Evolutionary conservation across 2,113 vertebrate species (phyloP), one percentile per base, ranked within the genome.

Genomic region (Lycocorax pyrrhopterus): DNA sequence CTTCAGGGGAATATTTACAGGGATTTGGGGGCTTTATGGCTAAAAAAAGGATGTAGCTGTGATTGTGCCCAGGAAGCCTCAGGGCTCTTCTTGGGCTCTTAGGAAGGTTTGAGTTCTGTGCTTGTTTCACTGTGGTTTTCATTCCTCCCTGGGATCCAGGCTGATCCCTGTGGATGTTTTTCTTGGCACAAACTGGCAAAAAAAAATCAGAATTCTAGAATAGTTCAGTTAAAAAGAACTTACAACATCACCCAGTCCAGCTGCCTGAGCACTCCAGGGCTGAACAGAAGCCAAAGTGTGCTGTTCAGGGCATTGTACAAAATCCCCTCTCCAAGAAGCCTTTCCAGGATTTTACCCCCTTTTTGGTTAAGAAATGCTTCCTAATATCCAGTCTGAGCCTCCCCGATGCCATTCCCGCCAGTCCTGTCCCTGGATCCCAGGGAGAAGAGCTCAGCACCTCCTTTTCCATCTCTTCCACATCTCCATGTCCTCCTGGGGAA

Each of bases 371-470:
- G 39, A 72, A 60, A 20, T 4, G 5, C 46, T 29, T 71, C 52
- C 44, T 11, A 2, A 12, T 0, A 16, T 10, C 68, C 21, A 13
- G 30, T 2, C 5, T 29, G 23, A 58, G 29, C 39, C 30, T 52
- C 15, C 25, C 32, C 32, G 26, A 3, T 0, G 8, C n/a, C 19
- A 3, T 74, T 47, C 26, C 58, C 21, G 8, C 1, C 3, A 0
- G 3, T 22, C 29, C 52, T 32, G 3, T 21, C 6, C 3, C n/a
- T 29, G 26, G 20, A 41, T 47, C 25, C 17, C 81, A 73, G 33
- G 74, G 12, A 64, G 52, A 46, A 35, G 46, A 43, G 8, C 22
- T 46, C 69, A 46, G 64, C 72, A 39, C 7, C 17, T 69, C 37
- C 47, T 20, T 8, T 19, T 10, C 49, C 67, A 5, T 3, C 3